Evolutionary conservation across 1,140 invertebrate species (phyloP).

Genomic region (Lepidurus apus): DNA sequence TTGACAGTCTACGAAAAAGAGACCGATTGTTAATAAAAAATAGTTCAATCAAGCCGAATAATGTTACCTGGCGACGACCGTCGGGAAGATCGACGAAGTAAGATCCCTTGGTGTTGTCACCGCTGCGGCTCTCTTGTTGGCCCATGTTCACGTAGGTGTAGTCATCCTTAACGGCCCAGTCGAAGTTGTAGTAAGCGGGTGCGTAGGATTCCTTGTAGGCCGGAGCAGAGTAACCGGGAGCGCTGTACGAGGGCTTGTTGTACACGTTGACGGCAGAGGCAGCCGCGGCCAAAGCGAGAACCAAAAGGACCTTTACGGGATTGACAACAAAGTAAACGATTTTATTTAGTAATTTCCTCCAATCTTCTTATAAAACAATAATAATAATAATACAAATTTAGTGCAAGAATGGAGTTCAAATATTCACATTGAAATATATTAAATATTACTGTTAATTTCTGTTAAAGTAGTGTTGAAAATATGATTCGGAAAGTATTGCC

Average conservation of each 20-base stretch:
- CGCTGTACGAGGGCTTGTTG: not conserved
- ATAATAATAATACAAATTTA: not conserved
- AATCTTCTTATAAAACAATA: not conserved
- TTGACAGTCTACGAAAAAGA: slow-evolving; percentile 25
- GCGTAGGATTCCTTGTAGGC: slow-evolving; percentile 29
- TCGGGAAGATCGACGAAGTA: slow-evolving; percentile 40
- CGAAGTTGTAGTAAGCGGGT: slow-evolving; percentile 37
- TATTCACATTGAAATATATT: too few species aligned
- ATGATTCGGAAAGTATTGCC: too few species aligned
- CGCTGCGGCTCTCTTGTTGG: slow-evolving; percentile 38
- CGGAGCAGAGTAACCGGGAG: not conserved
- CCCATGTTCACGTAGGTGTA: slow-evolving; percentile 37
- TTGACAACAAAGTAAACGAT: too few species aligned
- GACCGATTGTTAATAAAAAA: not conserved
- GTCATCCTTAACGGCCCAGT: slow-evolving; percentile 38
- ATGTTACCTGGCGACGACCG: slow-evolving; percentile 37
- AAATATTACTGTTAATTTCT: too few species aligned
- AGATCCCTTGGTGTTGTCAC: slow-evolving; percentile 36
- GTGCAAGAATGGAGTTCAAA: not conserved
- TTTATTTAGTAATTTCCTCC: too few species aligned
- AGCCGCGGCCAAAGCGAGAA: not conserved
- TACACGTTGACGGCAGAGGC: not conserved
- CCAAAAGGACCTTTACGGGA: not conserved
- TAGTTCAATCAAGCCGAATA: not conserved
- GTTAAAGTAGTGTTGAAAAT: too few species aligned